Evolutionary conservation across 2,888 invertebrate genomes (phyloP).

Genomic region (Urechis unicinctus): DNA sequence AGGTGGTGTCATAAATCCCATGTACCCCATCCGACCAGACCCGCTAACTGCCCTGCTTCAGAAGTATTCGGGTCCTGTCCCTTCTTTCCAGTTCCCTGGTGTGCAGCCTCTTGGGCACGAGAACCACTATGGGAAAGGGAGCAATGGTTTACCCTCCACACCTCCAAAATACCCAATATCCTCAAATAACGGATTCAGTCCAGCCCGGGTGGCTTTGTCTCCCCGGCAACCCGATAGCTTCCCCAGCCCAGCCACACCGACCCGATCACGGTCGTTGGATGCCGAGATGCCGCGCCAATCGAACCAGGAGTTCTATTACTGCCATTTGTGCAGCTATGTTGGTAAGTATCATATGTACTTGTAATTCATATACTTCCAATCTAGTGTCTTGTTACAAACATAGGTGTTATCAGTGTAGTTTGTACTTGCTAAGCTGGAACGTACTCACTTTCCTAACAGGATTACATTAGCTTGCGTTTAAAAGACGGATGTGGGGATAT

Average conservation of each 20-base stretch:
- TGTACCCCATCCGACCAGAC: no score
- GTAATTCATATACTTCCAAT: no score
- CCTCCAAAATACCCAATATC: not conserved
- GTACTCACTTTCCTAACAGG: no score
- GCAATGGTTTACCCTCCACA: not conserved
- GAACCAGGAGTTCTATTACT: slow-evolving; percentile 47
- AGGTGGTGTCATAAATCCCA: no score
- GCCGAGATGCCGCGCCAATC: not conserved
- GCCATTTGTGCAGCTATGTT: slow-evolving; percentile 55
- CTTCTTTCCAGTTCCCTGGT: not conserved
- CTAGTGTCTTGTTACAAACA: no score
- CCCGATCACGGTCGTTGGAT: not conserved
- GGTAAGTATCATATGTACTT: slow-evolving; percentile 36
- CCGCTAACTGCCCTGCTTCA: not conserved
- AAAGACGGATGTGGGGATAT: no score
- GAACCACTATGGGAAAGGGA: no score
- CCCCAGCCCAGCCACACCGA: not conserved
- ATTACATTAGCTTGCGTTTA: no score
- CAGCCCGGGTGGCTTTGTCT: not conserved
- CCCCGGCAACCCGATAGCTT: not conserved
- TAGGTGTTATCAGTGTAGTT: no score
- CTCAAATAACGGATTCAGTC: not conserved
- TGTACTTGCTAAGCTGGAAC: no score
- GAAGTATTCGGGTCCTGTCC: not conserved
- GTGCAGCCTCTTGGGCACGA: not conserved